Base-by-base conservation (phyloP, 1,140 invertebrate genomes). In the Solenopsis fugax region DNA sequence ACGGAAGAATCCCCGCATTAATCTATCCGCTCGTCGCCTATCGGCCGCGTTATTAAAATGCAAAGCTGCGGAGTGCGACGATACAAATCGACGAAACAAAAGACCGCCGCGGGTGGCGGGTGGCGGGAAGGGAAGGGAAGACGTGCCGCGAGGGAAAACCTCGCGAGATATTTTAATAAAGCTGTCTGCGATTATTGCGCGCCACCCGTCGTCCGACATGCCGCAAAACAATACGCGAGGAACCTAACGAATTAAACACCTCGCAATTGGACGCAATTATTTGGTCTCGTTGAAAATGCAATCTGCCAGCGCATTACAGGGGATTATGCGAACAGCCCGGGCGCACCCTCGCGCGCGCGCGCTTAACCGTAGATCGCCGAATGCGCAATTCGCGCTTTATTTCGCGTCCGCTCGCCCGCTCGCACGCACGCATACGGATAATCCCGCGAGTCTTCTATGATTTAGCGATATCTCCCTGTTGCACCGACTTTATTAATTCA, bases 211-310 rank as follows among this genome's bases (percentile, higher is more conserved):
- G 10, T 6, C 29, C 41, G 52, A 58, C 77, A 56, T 45, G 67
- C 72, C 50, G 58, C 62, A 37, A 85, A 62, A 85, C 82, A 71
- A 78, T 87, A 56, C 45, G 54, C 80, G 50, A n/a, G 64, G 41
- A 69, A 54, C 69, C 67, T 75, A 87, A 87, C 58, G 73, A 58
- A 78, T 78, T 76, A 78, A 71, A 76, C 82, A 77, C 50, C 84
- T 81, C 87, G 71, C 85, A 75, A 88, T 87, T 76, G 72, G 84
- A 87, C 56, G 81, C 81, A 71, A 87, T 87, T 85, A 87, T 80
- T 84, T 82, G 80, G 24, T n/a, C 58, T 64, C 52, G 81, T 87
- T 87, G 78, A 87, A 87, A 85, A 88, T 84, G 69, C 80, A 84
- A 84, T 84, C 69, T 60, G 45, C 69, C 41, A 69, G 29, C 13